Evolutionary conservation across 2,113 vertebrate genomes (phyloP), one percentile per base, ranked within the genome.

Genomic region (Rhinolophus sinicus): DNA sequence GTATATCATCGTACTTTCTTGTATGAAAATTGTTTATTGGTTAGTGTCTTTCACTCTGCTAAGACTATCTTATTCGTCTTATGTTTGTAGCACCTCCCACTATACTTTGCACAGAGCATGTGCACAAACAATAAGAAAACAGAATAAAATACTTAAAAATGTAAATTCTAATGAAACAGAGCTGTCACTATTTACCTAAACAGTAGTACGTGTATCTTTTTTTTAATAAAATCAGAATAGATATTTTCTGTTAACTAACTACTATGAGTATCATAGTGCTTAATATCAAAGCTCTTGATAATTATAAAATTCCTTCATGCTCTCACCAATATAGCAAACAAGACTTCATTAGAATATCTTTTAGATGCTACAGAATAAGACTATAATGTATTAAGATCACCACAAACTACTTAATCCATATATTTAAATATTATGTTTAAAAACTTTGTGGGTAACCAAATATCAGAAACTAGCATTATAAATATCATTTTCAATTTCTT

Each of bases 361-460:
- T 73, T 64, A 8, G 22, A 21, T 38, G 19, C 28, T 44, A 69
- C 6, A 58, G 30, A 83, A 33, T 78, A 92, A 88, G 60, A 77
- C 2, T 40, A 8, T 10, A 7, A 67, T 62, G 7, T 65, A 62
- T 33, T 28, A 72, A 64, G 33, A 82, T 65, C 24, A 69, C 33
- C 69, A 93, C 2, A 88, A 95, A 93, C 76, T 77, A 50, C 3
- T 58, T 65, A 70, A 93, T 16, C 19, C 6, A 35, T 40, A 58
- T 89, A 62, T 50, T 80, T 73, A 96, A 85, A 64, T 93, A 81
- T 64, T 69, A 81, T n/a, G 15, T 60, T 70, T 76, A 52, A 96
- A 88, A 22, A 75, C 26, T 83, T 54, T 78, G 1, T 77, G 24
- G 9, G 28, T 83, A 78, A 62, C 33, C 7, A 94, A 84, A 84